phyloP scores from a whole-genome alignment of 2,888 invertebrate genomes.

The Allacma fusca region DNA sequence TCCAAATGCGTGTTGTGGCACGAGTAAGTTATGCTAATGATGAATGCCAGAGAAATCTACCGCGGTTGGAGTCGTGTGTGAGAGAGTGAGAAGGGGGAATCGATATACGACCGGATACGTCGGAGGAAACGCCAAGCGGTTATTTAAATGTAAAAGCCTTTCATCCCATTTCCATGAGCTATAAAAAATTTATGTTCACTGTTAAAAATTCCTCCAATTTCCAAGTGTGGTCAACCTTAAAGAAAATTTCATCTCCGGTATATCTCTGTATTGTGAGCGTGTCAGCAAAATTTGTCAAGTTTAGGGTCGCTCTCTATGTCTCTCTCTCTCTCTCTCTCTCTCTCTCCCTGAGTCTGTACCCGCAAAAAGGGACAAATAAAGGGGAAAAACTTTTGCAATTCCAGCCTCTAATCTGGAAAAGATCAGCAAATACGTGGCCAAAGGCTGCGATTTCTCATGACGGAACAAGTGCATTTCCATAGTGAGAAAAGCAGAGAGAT shows the following conservation, averaged over 20 bases:
- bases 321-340: background rate
- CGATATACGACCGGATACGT: conserved; percentile 3
- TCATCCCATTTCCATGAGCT: conserved; percentile 24
- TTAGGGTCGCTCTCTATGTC: background rate
- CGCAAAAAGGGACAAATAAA: background rate
- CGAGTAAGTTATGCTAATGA: conserved; percentile 25
- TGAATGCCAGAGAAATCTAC: conserved; percentile 5
- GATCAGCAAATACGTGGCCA: conserved; percentile 20
- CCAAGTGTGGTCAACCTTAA: conserved; percentile 16
- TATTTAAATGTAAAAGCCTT: conserved; percentile 30
- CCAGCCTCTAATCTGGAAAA: conserved; percentile 6
- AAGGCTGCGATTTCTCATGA: conserved; percentile 21
- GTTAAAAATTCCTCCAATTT: conserved; percentile 31
- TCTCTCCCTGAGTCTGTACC: background rate
- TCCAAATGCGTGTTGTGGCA: background rate
- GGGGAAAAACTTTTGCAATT: conserved; percentile 22
- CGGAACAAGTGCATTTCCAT: conserved; percentile 23
- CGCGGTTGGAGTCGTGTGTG: background rate
- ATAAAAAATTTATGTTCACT: conserved; percentile 24
- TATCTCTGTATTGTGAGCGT: background rate
- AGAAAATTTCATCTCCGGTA: conserved; percentile 14
- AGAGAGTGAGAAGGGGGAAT: background rate
- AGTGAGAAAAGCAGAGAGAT: background rate
- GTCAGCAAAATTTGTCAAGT: conserved; percentile 14
- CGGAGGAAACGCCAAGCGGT: conserved; percentile 29